Evolutionary conservation across 2,113 vertebrate species (phyloP).

Genomic region (Tetraodon nigroviridis): DNA sequence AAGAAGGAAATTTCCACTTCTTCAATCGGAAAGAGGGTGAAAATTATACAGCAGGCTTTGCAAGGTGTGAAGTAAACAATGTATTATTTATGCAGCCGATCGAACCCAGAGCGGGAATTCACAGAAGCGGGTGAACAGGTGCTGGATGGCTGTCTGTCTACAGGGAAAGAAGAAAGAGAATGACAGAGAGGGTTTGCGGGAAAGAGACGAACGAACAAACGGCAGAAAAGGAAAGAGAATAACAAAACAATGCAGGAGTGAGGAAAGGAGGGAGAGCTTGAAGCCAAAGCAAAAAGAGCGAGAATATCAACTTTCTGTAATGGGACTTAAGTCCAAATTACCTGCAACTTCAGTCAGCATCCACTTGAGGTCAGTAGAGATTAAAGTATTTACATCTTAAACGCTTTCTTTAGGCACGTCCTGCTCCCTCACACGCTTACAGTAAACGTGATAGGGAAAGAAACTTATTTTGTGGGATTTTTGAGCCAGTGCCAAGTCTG

Average conservation of each 20-base stretch:
- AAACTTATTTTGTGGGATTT: background rate
- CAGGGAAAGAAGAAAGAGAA: constrained; percentile 59
- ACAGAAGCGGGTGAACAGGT: background rate
- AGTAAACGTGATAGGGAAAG: background rate
- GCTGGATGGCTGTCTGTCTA: constrained; percentile 23
- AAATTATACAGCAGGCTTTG: background rate
- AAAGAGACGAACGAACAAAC: constrained; percentile 22
- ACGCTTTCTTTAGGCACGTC: background rate
- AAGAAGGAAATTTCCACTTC: constrained; percentile 1
- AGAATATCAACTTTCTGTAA: background rate
- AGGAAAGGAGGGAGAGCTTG: background rate
- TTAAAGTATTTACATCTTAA: constrained; percentile 36
- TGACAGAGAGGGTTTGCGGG: constrained; percentile 29
- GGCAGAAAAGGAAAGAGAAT: constrained; percentile 44
- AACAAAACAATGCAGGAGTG: constrained; percentile 32
- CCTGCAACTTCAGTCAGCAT: constrained; percentile 40
- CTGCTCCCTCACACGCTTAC: background rate
- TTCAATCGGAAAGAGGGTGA: background rate
- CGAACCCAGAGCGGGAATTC: constrained; percentile 24
- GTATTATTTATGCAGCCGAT: constrained; percentile 38
- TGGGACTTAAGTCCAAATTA: background rate
- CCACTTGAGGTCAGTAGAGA: constrained; percentile 68
- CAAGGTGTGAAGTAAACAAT: constrained; percentile 36
- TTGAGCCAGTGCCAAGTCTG: constrained; percentile 26
- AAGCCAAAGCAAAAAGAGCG: background rate